phyloP scores from a whole-genome alignment of 2,797 vertebrate genomes.

The Cephalopachus bancanus region DNA sequence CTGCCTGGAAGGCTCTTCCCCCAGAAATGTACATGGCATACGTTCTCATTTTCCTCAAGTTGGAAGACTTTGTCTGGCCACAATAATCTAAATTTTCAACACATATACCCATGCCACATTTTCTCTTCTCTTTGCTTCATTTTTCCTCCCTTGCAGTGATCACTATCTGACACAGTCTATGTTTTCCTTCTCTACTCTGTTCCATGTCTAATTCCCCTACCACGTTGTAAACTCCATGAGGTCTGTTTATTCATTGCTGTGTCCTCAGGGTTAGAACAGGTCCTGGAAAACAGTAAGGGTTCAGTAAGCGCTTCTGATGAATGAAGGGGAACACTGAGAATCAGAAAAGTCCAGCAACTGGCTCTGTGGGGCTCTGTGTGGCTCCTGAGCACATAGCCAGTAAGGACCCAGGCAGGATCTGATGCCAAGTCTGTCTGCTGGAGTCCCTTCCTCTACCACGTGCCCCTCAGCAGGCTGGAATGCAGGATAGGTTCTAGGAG shows the following conservation, averaged over 20 bases:
- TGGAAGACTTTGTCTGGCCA: neutral
- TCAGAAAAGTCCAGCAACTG: neutral
- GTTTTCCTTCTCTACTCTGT: neutral
- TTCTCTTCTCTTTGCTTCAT: neutral
- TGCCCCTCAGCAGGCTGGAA: fast-evolving
- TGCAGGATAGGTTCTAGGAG: neutral
- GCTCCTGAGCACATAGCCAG: neutral
- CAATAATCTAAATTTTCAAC: neutral
- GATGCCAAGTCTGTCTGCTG: neutral
- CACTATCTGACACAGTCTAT: neutral
- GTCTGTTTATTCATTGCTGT: neutral
- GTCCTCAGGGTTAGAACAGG: neutral
- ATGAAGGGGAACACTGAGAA: neutral
- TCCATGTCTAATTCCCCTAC: neutral
- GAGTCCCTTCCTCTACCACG: neutral
- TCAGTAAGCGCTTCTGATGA: neutral
- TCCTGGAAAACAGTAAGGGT: neutral
- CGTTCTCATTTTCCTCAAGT: neutral
- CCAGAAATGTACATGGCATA: neutral
- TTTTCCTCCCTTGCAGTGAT: neutral
- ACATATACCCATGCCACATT: neutral
- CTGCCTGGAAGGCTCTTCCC: neutral
- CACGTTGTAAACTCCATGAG: neutral
- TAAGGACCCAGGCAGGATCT: neutral
- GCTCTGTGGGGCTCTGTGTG: neutral